A percentile compares a stretch with the other conserved stretches of the same genome.
Evolutionary conservation across 1,140 invertebrate genomes (phyloP).

Genomic region (Aphidius gifuensis): DNA sequence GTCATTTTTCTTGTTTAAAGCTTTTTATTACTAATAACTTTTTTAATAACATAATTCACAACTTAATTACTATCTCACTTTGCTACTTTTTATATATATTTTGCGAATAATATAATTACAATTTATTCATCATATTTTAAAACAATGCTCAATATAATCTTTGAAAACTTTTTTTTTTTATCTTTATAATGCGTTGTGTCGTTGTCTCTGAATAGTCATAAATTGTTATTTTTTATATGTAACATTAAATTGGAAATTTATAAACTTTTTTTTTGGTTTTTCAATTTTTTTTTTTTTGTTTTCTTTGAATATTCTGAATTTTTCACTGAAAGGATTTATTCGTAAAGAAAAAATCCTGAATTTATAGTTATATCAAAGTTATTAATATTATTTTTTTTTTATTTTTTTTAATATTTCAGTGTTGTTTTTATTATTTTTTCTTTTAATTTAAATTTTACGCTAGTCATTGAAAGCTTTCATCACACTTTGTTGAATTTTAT

Average conservation of each 20-base stretch:
- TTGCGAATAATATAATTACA: slow-evolving; percentile 13
- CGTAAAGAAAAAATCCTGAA: not conserved
- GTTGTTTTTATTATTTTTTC: not conserved
- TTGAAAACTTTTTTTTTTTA: slow-evolving; percentile 31
- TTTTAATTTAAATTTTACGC: slow-evolving; percentile 2
- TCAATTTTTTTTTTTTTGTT: slow-evolving; percentile 7
- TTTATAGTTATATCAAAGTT: slow-evolving; percentile 19
- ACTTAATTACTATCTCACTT: slow-evolving; percentile 16
- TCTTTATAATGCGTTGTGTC: slow-evolving; percentile 55
- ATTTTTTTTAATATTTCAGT: not conserved
- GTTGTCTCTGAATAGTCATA: slow-evolving; percentile 55
- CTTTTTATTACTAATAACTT: slow-evolving; percentile 18
- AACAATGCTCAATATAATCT: slow-evolving; percentile 19
- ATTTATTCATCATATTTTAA: slow-evolving; percentile 20
- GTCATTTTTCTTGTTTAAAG: slow-evolving; percentile 17
- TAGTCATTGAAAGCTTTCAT: slow-evolving; percentile 10
- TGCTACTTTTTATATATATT: slow-evolving; percentile 10
- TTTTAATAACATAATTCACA: slow-evolving; percentile 15
- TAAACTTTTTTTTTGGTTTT: slow-evolving; percentile 13
- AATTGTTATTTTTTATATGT: slow-evolving; percentile 26
- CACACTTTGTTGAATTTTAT: not conserved
- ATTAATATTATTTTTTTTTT: slow-evolving; percentile 10
- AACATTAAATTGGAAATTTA: slow-evolving; percentile 16
- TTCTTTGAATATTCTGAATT: not conserved
- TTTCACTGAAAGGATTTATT: not conserved